These are phyloP conservation scores for Ectobius pallidus DNA, from an alignment of 2,888 invertebrate genomes.

Conservation along the genomic window DNA sequence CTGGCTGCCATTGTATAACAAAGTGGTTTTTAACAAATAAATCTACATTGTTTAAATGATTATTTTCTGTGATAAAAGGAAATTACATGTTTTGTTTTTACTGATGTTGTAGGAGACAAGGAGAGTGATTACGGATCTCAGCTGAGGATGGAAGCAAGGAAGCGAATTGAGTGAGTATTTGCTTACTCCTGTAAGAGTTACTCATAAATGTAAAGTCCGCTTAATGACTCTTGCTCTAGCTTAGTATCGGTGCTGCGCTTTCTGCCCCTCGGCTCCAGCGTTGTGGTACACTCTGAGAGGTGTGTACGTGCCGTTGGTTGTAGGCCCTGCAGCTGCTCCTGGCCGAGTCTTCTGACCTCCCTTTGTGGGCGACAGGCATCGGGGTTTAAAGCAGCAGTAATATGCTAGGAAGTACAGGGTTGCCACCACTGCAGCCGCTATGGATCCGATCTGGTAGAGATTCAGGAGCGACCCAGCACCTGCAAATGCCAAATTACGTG, in stretches of 20 bases:
- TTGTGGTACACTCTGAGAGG: slow-evolving; percentile 83
- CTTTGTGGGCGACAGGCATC: slow-evolving; percentile 61
- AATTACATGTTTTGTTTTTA: too few species aligned
- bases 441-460: slow-evolving; percentile 67
- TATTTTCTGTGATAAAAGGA: too few species aligned
- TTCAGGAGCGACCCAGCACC: slow-evolving; percentile 25
- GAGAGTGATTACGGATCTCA: too few species aligned
- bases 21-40: too few species aligned
- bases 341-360: neutral
- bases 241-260: slow-evolving; percentile 79
- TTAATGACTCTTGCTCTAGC: neutral
- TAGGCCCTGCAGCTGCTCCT: slow-evolving; percentile 62
- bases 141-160: too few species aligned
- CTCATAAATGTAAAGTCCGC: too few species aligned
- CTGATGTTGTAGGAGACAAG: too few species aligned
- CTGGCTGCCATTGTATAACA: too few species aligned
- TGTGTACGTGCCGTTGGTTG: slow-evolving; percentile 74
- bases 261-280: slow-evolving; percentile 76
- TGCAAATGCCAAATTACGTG: neutral
- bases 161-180: too few species aligned
- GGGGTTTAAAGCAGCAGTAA: slow-evolving; percentile 75
- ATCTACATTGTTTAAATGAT: too few species aligned
- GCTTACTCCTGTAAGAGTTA: too few species aligned
- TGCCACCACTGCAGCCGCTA: slow-evolving; percentile 68
- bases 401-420: slow-evolving; percentile 73